Base-by-base conservation (phyloP, 1,140 invertebrate species). In the Apocrypta bakeri region DNA sequence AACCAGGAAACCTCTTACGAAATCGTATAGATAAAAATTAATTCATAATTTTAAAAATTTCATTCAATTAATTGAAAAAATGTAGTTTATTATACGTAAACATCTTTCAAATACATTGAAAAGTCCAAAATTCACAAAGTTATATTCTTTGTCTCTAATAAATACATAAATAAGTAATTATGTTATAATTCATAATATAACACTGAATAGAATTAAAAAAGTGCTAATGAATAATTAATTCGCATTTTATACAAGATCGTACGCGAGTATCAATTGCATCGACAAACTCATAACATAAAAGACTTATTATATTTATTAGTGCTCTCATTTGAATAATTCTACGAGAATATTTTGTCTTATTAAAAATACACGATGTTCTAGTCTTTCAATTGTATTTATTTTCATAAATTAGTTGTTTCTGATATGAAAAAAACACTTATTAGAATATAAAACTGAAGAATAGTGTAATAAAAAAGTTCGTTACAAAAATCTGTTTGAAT, bases 51-150 rank as follows among this genome's bases (percentile, higher is more conserved):
- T 33, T n/a, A 63, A 77, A 64, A 71, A 71, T 72, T 68, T 75
- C 1, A 75, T 7, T 56, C 21, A 17, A 48, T 25, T 3, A 82
- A n/a, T 29, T 84, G 40, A 85, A 83, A 83, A 85, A 81, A 83
- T 33, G 11, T 40, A 84, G 40, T 85, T 83, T 85, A 83, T 85
- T 83, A 42, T 79, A 84, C 71, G 81, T 76, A 48, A 81, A 81
- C 71, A 82, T 64, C 24, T 40, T 84, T 82, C 31, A 79, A 75
- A 72, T 83, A 77, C 84, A 85, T 29, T 83, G 66, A 81, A 81
- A 78, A 83, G 63, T 81, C 48, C 76, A 81, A 75, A 82, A 82
- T 79, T 73, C 27, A 79, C 63, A 84, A 84, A 72, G 27, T 74
- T 78, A 66, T 56, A 77, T 33, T 72, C 33, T 72, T 8, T 25